A percentile compares a stretch with the other conserved stretches of the same genome.
Conservation (phyloP, 2,113 vertebrate species). For the Leptodactylus fuscus region DNA sequence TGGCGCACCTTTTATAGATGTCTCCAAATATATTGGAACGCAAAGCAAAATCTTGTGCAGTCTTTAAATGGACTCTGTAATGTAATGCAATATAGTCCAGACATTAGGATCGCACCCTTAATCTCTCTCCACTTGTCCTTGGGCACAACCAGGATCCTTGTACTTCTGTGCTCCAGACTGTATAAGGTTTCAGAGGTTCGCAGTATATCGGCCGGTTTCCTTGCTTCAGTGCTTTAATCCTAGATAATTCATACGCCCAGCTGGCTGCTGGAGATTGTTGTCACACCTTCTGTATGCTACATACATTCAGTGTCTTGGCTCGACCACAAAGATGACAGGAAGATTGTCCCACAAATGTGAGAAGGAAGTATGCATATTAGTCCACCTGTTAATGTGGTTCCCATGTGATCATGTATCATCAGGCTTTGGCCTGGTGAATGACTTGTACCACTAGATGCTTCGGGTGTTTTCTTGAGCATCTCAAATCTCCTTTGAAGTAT, state of each 20-base stretch:
- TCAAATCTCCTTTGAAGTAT: conserved; percentile 17
- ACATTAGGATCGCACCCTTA: background rate
- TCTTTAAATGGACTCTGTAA: background rate
- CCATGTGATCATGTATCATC: conserved; percentile 38
- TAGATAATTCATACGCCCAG: conserved; percentile 22
- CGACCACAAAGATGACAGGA: conserved; percentile 22
- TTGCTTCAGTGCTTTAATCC: conserved; percentile 18
- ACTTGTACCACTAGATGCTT: conserved; percentile 5
- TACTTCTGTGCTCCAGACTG: background rate
- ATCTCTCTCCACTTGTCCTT: conserved; percentile 31
- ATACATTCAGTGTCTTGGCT: conserved; percentile 29
- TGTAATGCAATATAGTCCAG: conserved; percentile 11
- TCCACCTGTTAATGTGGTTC: conserved; percentile 30
- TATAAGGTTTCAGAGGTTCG: conserved; percentile 20
- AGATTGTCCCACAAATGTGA: conserved; percentile 29
- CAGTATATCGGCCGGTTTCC: conserved; percentile 11
- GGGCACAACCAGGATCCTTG: background rate
- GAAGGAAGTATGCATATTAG: conserved; percentile 22
- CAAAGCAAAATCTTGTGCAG: background rate
- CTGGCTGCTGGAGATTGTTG: conserved; percentile 10
- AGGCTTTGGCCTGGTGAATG: conserved; percentile 22
- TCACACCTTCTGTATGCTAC: conserved; percentile 5
- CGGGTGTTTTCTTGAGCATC: background rate
- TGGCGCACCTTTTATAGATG: background rate
- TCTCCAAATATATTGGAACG: background rate